A percentile compares a stretch with the other conserved stretches of the same genome.
Evolutionary conservation across 1,140 invertebrate genomes (phyloP).

Genomic region (Temnothorax curvispinosus): DNA sequence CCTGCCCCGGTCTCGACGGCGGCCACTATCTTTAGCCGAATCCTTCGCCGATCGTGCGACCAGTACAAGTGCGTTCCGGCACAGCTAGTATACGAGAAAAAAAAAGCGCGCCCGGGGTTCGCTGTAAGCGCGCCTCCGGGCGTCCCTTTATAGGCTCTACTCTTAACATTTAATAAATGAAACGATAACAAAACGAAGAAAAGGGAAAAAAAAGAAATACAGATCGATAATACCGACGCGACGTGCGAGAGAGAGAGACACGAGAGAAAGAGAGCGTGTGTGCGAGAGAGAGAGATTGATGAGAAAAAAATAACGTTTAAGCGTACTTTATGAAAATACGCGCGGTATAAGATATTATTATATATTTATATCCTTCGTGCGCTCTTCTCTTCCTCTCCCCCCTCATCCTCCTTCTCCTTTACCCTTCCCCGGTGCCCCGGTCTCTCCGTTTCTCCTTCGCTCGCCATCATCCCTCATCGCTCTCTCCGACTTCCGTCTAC

Average conservation of each 20-base stretch:
- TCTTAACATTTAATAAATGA: conserved; percentile 83
- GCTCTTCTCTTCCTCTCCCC: conserved; percentile 27
- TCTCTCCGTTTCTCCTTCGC: neutral
- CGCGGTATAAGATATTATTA: conserved; percentile 67
- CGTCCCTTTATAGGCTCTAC: conserved; percentile 81
- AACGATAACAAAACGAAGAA: conserved; percentile 74
- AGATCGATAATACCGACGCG: conserved; percentile 59
- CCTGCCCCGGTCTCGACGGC: neutral
- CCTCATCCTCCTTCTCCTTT: neutral
- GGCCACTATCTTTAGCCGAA: conserved; percentile 77
- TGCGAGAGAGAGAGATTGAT: conserved; percentile 21
- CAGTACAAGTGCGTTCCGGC: conserved; percentile 86
- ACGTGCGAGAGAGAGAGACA: neutral
- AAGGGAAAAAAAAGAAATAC: conserved; percentile 61
- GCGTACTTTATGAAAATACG: conserved; percentile 69
- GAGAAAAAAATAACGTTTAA: conserved; percentile 71
- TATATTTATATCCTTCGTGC: conserved; percentile 72
- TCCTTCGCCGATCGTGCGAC: conserved; percentile 79
- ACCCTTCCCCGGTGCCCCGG: too few relatives aligned
- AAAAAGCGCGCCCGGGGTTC: conserved; percentile 71
- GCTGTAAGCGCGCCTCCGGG: conserved; percentile 76
- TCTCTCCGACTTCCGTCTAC: conserved; percentile 31
- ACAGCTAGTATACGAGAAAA: conserved; percentile 86
- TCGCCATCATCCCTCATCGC: neutral
- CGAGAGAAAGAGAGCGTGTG: too few relatives aligned